phyloP scores from a whole-genome alignment of 2,113 vertebrate species.

The Varanus salvator region DNA sequence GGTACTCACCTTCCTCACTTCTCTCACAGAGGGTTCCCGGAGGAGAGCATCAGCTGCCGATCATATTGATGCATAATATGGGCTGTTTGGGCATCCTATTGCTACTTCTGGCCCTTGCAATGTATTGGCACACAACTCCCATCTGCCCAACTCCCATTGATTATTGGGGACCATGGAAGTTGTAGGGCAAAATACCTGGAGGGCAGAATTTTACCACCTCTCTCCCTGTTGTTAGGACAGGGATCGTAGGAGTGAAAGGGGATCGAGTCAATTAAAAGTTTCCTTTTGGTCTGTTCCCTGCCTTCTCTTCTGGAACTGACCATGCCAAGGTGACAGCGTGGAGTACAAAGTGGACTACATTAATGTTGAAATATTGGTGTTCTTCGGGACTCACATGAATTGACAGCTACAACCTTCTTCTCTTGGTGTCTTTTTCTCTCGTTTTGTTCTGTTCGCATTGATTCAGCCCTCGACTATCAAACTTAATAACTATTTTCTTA shows the following conservation, averaged over 20 bases:
- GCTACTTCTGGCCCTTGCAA: no score
- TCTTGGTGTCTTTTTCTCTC: no score
- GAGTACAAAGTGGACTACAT: neutral
- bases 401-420: neutral
- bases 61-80: neutral
- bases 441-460: neutral
- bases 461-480: neutral
- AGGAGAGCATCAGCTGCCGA: no score
- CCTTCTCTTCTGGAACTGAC: neutral
- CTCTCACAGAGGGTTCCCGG: no score
- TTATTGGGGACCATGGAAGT: no score
- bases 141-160: no score
- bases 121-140: no score
- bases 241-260: neutral
- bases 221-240: neutral
- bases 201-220: no score
- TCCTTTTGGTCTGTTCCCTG: neutral
- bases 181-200: no score
- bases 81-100: fast-evolving
- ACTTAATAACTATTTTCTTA: neutral
- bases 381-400: neutral
- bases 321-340: neutral
- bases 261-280: neutral
- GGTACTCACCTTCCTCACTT: no score
- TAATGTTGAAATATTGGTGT: neutral